Evolutionary conservation across 2,113 vertebrate genomes (phyloP), one percentile per base, ranked within the genome.

Genomic region (Petroica traversi): DNA sequence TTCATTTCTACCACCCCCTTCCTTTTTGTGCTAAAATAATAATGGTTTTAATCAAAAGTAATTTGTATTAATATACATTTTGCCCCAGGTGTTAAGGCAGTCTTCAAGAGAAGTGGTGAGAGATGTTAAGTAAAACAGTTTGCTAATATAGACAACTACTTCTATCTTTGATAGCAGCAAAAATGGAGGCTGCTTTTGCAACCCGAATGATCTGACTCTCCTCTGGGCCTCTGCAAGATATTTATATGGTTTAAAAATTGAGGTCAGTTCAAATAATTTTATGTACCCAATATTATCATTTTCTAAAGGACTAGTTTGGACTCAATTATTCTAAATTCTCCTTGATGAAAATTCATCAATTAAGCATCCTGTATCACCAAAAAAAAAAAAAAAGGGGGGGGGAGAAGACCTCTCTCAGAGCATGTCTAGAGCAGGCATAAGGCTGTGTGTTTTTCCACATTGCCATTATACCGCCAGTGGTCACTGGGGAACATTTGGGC

Each of bases 21-120:
- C 92, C 90, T 94, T 96, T 97, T 85, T 93, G 78, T 93, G 85
- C 92, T 95, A 88, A 94, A 97, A 95, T 96, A 95, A 95, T 95
- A 93, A 91, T 80, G 63, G 79, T 93, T 91, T 96, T 96, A 97
- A 97, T 96, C 85, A 96, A 89, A 96, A 95, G 87, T 96, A 93
- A 95, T 93, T 96, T 94, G 78, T 94, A 90, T 93, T 90, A 96
- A 96, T 94, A 96, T 80, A 89, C 86, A 88, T 96, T 85, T 95
- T 96, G 85, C 94, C 87, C 85, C 85, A 95, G 94, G 93, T 96
- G 93, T 90, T 93, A 92, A 89, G 93, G 71, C 74, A 89, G 41
- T 75, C 81, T 91, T 82, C 62, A 85, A 51, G 74, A 95, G 71
- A 36, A 59, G 59, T 52, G 48, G 62, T 82, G 46, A 93, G 55